Percentiles rank a stretch among this genome's conserved stretches.
Evolutionary conservation across 2,888 invertebrate species (phyloP).

Genomic region (Philereme transversata): DNA sequence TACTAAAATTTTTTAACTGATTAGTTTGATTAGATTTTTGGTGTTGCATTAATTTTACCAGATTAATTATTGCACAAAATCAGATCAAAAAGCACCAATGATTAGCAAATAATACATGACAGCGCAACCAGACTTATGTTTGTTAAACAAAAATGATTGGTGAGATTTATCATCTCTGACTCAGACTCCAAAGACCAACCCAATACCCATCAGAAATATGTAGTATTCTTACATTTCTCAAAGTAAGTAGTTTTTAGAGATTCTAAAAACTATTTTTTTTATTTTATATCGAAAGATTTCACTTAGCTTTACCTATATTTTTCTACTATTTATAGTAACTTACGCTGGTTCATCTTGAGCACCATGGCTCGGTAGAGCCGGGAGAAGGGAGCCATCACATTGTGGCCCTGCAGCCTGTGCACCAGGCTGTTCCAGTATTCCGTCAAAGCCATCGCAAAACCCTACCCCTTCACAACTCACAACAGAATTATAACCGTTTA

Average conservation of each 20-base stretch:
- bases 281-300: background rate
- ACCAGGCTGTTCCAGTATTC: constrained; percentile 57
- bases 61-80: background rate
- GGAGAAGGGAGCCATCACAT: constrained; percentile 73
- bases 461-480: constrained; percentile 38
- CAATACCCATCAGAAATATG: background rate
- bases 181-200: background rate
- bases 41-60: background rate
- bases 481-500: constrained; percentile 51
- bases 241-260: too few species aligned
- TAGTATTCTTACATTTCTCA: too few species aligned
- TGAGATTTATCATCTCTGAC: too few species aligned
- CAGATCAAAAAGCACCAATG: background rate
- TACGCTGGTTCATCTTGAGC: constrained; percentile 78
- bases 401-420: constrained; percentile 49
- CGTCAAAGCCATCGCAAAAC: constrained; percentile 55
- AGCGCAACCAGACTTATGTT: too few species aligned
- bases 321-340: constrained; percentile 44
- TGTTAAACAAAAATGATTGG: too few species aligned
- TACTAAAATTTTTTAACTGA: background rate
- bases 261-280: too few species aligned
- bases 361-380: constrained; percentile 77
- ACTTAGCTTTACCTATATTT: background rate
- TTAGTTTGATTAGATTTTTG: background rate
- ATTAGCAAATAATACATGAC: too few species aligned